A percentile compares a stretch with the other conserved stretches of the same genome.
Conservation (phyloP, 2,797 vertebrate species). For the Pseudomugil gertrudae region DNA sequence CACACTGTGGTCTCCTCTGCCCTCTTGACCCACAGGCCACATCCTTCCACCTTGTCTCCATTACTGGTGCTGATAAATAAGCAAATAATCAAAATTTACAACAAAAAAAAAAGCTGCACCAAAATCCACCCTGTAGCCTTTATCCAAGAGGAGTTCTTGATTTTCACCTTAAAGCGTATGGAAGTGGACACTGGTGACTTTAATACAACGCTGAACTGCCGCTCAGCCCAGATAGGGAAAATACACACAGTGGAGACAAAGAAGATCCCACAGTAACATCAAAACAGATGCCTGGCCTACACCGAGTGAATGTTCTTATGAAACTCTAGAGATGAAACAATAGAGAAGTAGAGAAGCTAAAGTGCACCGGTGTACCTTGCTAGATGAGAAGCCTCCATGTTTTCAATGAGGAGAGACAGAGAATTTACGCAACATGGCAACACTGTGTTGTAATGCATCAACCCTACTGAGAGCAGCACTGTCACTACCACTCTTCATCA, state of each 20-base stretch:
- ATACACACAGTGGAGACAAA: slow-evolving; percentile 16
- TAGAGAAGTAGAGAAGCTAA: slow-evolving; percentile 41
- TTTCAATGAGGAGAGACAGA: slow-evolving; percentile 77
- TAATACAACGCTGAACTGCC: slow-evolving; percentile 15
- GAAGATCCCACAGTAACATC: slow-evolving; percentile 27
- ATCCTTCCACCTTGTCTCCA: slow-evolving; percentile 27
- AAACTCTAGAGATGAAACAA: slow-evolving; percentile 64
- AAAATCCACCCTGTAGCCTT: slow-evolving; percentile 19
- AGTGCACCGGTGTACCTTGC: slow-evolving; percentile 55
- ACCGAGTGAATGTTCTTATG: slow-evolving; percentile 43
- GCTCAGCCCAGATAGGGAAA: slow-evolving; percentile 17
- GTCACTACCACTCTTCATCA: slow-evolving; percentile 82
- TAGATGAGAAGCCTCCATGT: slow-evolving; percentile 76
- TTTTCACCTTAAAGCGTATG: slow-evolving; percentile 24
- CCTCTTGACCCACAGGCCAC: slow-evolving; percentile 65
- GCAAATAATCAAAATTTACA: slow-evolving; percentile 24
- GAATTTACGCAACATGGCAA: slow-evolving; percentile 79
- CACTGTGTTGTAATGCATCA: slow-evolving; percentile 77
- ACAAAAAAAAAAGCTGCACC: slow-evolving; percentile 28
- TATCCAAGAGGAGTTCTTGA: slow-evolving; percentile 38
- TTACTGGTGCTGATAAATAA: slow-evolving; percentile 58
- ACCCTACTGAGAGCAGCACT: slow-evolving; percentile 73
- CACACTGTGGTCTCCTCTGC: slow-evolving; percentile 62
- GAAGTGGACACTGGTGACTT: slow-evolving; percentile 48
- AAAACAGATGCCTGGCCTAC: slow-evolving; percentile 51